Percentiles rank a stretch among this genome's conserved stretches.
Conservation (phyloP, 2,797 vertebrate genomes). For the Gallirallus australis region DNA sequence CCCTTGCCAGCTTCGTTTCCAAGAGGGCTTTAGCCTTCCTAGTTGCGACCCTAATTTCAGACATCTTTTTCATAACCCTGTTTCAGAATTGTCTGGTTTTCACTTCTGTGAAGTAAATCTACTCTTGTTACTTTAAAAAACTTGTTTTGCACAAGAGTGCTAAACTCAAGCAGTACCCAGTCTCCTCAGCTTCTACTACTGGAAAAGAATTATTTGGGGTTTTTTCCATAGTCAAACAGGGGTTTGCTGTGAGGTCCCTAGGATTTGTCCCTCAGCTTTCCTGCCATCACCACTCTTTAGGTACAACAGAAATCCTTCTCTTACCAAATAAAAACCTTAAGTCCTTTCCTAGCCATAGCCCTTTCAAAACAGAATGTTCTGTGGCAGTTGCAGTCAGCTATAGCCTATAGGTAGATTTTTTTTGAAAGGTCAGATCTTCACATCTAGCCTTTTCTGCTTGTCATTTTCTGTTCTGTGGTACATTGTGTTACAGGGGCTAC, state of each 20-base stretch:
- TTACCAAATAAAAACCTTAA: background rate
- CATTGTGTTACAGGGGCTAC: background rate
- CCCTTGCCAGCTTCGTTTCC: too few species aligned
- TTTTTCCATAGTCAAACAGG: background rate
- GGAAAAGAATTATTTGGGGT: background rate
- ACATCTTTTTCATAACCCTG: background rate
- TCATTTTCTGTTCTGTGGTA: background rate
- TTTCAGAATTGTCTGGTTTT: background rate
- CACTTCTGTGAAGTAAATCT: background rate
- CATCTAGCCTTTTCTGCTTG: background rate
- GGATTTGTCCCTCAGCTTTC: background rate
- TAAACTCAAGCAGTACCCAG: too few species aligned
- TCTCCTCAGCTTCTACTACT: background rate
- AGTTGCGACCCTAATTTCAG: too few species aligned
- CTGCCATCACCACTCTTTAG: background rate
- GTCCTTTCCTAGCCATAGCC: background rate
- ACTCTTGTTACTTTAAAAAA: background rate
- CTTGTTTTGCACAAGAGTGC: too few species aligned
- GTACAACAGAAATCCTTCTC: background rate
- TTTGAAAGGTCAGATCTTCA: background rate
- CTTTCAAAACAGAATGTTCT: background rate
- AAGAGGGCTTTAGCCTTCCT: too few species aligned
- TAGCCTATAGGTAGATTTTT: background rate
- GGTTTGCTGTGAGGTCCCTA: background rate
- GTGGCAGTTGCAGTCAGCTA: background rate